These are phyloP conservation scores for Rotaria socialis DNA, from an alignment of 2,888 invertebrate species.

Conservation along the genomic window DNA sequence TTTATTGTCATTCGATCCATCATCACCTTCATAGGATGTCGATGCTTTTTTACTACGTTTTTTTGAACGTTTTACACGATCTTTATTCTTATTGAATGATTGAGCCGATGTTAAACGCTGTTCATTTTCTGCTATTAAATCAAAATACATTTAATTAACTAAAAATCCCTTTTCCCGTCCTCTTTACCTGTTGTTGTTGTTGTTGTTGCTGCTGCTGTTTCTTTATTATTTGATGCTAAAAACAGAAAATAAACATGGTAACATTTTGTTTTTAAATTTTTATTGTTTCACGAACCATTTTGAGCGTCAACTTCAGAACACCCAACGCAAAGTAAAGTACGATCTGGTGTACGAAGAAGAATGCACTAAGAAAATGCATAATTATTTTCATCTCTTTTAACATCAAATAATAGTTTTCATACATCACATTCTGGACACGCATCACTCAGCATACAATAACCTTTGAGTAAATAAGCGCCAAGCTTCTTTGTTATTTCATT, in stretches of 20 bases:
- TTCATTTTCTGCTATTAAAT: background rate
- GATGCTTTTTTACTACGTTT: background rate
- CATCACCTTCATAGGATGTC: background rate
- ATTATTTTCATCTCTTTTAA: background rate
- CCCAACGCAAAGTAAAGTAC: constrained; percentile 15
- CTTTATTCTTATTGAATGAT: background rate
- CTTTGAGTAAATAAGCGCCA: constrained; percentile 3
- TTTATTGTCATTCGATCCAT: background rate
- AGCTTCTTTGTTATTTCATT: constrained; percentile 21
- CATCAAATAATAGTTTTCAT: background rate
- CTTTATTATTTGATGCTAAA: no score
- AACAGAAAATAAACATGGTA: no score
- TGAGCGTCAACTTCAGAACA: constrained; percentile 2
- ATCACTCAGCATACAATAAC: constrained; percentile 35
- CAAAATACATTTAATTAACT: background rate
- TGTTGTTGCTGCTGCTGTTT: background rate
- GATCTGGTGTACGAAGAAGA: constrained; percentile 10
- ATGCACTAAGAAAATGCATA: background rate
- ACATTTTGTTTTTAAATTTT: background rate
- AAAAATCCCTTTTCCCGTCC: no score
- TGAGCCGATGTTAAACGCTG: background rate
- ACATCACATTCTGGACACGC: constrained; percentile 1
- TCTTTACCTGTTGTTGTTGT: background rate
- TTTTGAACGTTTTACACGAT: background rate
- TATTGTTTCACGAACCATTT: background rate